Evolutionary conservation across 1,140 invertebrate genomes (phyloP).

Genomic region (Drosophila tropicalis): DNA sequence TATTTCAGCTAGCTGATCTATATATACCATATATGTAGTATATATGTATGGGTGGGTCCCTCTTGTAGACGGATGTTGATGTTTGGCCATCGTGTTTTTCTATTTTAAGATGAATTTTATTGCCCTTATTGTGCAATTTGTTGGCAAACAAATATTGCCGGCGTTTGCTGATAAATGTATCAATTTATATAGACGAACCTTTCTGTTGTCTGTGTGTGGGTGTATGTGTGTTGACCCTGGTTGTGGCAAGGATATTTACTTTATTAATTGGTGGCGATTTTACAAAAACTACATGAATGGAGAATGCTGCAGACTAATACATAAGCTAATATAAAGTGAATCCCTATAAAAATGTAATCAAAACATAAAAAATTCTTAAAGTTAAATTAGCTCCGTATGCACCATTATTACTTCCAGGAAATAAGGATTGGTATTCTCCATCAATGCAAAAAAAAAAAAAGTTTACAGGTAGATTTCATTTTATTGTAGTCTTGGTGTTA

Average conservation of each 20-base stretch:
- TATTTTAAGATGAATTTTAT: slow-evolving; percentile 48
- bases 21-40: background rate
- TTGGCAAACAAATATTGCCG: slow-evolving; percentile 21
- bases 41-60: background rate
- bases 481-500: background rate
- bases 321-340: too few relatives aligned
- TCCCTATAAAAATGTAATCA: too few relatives aligned
- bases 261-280: slow-evolving; percentile 53
- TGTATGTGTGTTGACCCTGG: background rate
- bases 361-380: too few relatives aligned
- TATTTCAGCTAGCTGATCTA: slow-evolving; percentile 37
- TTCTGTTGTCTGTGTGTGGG: background rate
- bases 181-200: slow-evolving; percentile 31
- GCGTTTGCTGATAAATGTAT: slow-evolving; percentile 42
- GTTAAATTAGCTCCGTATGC: background rate
- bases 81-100: slow-evolving; percentile 11
- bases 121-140: slow-evolving; percentile 32
- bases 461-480: background rate
- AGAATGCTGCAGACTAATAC: background rate
- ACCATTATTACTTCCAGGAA: background rate
- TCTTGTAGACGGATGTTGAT: slow-evolving; percentile 9
- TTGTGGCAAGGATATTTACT: slow-evolving; percentile 15
- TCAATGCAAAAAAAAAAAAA: background rate
- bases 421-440: background rate
- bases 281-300: background rate